A percentile compares a stretch with the other conserved stretches of the same genome.
Conservation (phyloP, 2,113 vertebrate genomes). For the Sturnus vulgaris region DNA sequence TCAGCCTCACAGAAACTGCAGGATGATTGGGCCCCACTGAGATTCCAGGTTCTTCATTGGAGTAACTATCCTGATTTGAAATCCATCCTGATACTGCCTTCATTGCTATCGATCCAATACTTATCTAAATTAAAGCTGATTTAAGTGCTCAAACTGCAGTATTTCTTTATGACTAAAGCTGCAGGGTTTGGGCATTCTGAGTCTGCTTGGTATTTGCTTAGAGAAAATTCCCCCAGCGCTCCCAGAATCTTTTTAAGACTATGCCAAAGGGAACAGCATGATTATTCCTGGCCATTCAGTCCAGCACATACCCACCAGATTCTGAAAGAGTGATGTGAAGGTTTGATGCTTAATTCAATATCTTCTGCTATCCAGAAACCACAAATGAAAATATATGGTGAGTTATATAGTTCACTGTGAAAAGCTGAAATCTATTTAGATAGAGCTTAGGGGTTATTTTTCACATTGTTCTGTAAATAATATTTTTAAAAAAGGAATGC, state of each 20-base stretch:
- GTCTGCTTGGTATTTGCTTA: background rate
- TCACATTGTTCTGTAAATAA: background rate
- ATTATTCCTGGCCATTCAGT: background rate
- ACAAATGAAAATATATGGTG: background rate
- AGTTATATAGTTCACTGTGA: background rate
- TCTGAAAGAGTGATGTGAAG: background rate
- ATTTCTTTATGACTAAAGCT: background rate
- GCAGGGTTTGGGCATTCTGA: background rate
- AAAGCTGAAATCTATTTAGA: slow-evolving; percentile 9
- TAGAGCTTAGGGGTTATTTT: background rate
- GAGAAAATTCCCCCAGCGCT: background rate
- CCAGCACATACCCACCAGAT: background rate
- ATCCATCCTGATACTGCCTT: background rate
- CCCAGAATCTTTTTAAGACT: slow-evolving; percentile 19
- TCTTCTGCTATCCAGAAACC: background rate
- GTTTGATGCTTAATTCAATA: slow-evolving; percentile 21
- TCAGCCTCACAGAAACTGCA: background rate
- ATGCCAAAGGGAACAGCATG: background rate
- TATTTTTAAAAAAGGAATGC: background rate
- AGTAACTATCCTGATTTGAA: background rate
- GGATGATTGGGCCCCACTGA: background rate
- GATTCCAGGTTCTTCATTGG: background rate
- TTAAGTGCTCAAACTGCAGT: background rate
- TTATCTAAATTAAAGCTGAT: slow-evolving; percentile 49
- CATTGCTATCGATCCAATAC: slow-evolving; percentile 6